Evolutionary conservation across 2,888 invertebrate species (phyloP), one percentile per base, ranked within the genome.

Genomic region (Synanthedon myopaeformis): DNA sequence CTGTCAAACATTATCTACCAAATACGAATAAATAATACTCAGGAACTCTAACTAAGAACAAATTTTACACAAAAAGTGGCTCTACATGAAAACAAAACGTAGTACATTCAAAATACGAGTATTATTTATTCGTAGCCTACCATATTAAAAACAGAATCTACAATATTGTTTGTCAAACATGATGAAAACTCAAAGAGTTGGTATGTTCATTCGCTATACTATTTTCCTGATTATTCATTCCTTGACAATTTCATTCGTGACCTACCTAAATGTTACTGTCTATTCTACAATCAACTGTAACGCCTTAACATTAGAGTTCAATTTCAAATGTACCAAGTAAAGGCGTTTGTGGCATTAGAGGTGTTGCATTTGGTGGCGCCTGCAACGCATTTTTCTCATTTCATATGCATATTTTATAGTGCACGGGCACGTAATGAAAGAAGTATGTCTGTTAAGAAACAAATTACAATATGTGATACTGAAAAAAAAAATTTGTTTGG

Each of bases 331-430:
- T n/a, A 13, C 45, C 45, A n/a, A n/a, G 10, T 12, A 4, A 2
- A 35, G 45, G 45, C 14, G 45, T 45, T 45, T 45, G 14, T 45
- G 45, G 14, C 6, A n/a, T 45, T 12, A 13, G 13, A 13, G 6
- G n/a, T 13, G 13, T 13, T 45, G 14, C 6, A 49, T 67, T 66
- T 56, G 12, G 54, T 51, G 56, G 72, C 76, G 72, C 72, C 72
- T 76, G 82, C 77, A 77, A 82, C 80, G 84, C 76, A 83, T 84
- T 84, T 84, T 85, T 85, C 84, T 83, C 81, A 80, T 85, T 82
- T 81, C 76, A 72, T 72, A 79, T 85, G 85, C 83, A 85, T 86
- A 84, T 82, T 84, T 85, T 82, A 85, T 82, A 76, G 73, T 73
- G 73, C 74, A 76, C 74, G 79, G 73, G 76, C 72, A 73, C 73